Evolutionary conservation across 2,888 invertebrate genomes (phyloP).

Genomic region (Rhodophaea formosa): DNA sequence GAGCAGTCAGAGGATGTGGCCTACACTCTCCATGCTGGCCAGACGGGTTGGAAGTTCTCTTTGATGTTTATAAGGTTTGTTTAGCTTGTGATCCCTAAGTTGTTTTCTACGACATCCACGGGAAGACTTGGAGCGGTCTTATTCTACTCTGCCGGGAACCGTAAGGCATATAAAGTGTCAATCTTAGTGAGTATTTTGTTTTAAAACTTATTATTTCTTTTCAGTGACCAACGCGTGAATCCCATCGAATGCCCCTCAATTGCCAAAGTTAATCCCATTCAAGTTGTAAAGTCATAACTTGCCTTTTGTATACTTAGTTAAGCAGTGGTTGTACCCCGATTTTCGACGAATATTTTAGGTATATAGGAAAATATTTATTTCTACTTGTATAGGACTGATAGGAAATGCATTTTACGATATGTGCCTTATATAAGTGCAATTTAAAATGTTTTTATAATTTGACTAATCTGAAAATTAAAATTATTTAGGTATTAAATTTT

Average conservation of each 20-base stretch:
- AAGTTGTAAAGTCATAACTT: slow-evolving; percentile 50
- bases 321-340: slow-evolving; percentile 29
- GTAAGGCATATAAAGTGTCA: too few relatives aligned
- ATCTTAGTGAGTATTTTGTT: too few relatives aligned
- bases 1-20: too few relatives aligned
- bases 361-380: slow-evolving; percentile 25
- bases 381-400: slow-evolving; percentile 33
- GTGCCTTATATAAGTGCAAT: slow-evolving; percentile 47
- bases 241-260: slow-evolving; percentile 38
- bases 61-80: too few relatives aligned
- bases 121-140: too few relatives aligned
- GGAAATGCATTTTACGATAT: slow-evolving; percentile 39
- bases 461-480: neutral
- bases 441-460: slow-evolving; percentile 16
- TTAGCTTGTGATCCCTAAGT: too few relatives aligned
- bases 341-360: slow-evolving; percentile 24
- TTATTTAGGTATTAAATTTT: neutral
- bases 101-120: too few relatives aligned
- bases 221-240: slow-evolving; percentile 51
- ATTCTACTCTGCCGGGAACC: too few relatives aligned
- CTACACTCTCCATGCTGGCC: too few relatives aligned
- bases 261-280: slow-evolving; percentile 60
- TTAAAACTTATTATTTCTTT: slow-evolving; percentile 31
- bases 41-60: too few relatives aligned
- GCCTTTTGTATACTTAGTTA: slow-evolving; percentile 31